These are phyloP conservation scores for Drosophila rubida DNA, from an alignment of 2,888 invertebrate genomes.

Conservation along the genomic window DNA sequence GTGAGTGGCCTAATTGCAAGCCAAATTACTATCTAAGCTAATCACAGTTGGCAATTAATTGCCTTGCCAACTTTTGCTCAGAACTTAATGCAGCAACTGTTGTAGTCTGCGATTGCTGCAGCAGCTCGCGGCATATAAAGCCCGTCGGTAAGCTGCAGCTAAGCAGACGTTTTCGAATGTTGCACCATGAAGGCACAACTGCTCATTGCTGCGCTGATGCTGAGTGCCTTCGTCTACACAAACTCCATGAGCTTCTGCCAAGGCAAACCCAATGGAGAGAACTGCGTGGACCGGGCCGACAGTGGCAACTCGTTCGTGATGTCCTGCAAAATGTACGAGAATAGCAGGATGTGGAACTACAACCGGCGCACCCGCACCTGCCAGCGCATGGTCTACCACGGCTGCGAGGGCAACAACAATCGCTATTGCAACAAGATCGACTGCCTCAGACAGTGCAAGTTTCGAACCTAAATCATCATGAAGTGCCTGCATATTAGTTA, in stretches of 20 bases:
- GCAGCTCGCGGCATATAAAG: not conserved
- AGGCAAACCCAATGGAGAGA: not conserved
- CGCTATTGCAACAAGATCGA: conserved; percentile 8
- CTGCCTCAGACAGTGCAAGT: conserved; percentile 1
- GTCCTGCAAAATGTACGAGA: not conserved
- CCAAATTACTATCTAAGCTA: not conserved
- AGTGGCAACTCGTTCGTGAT: not conserved
- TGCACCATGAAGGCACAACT: not conserved
- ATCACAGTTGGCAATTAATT: not conserved
- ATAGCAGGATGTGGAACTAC: conserved; percentile 18
- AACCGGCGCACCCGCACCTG: not conserved
- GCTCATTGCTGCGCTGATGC: not conserved
- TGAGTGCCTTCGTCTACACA: not conserved
- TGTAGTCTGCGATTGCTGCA: not conserved
- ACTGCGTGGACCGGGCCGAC: not conserved
- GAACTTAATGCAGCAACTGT: not conserved
- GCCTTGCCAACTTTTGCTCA: not conserved
- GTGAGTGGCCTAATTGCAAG: too few relatives aligned
- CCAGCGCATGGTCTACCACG: not conserved
- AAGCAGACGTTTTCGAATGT: not conserved
- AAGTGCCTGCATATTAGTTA: too few relatives aligned
- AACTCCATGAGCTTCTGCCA: not conserved
- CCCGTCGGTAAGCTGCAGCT: not conserved
- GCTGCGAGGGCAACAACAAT: conserved; percentile 17
- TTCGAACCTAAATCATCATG: too few relatives aligned